Percentiles rank a stretch among this genome's conserved stretches.
Evolutionary conservation across 2,797 vertebrate species (phyloP).

Genomic region (Fringilla coelebs): DNA sequence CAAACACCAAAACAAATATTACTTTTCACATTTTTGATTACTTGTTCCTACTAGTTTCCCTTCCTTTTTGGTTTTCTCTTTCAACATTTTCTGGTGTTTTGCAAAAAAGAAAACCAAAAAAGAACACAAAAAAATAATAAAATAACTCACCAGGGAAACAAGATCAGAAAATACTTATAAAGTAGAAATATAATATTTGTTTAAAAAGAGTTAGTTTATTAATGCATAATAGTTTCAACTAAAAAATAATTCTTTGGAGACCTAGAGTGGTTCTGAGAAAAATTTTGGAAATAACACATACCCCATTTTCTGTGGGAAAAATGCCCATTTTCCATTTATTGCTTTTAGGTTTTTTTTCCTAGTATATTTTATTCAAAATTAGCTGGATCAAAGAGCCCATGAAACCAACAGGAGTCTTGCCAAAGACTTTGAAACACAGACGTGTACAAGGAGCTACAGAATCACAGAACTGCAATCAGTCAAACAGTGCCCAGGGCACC

Average conservation of each 20-base stretch:
- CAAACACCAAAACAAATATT: background rate
- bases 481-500: background rate
- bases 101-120: background rate
- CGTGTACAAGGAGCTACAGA: background rate
- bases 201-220: background rate
- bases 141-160: background rate
- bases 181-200: background rate
- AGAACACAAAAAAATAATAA: background rate
- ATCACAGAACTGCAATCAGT: background rate
- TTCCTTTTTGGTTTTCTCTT: background rate
- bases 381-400: background rate
- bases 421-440: background rate
- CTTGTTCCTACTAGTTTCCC: background rate
- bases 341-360: background rate
- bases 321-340: background rate
- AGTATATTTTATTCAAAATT: conserved; percentile 11
- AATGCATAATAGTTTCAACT: background rate
- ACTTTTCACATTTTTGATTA: background rate
- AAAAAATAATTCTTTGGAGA: background rate
- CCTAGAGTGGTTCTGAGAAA: background rate
- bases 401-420: background rate
- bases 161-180: background rate
- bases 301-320: background rate
- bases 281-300: background rate
- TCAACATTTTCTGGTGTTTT: background rate